phyloP scores from a whole-genome alignment of 1,140 invertebrate species.

The Macrotrachela quadricornifera region DNA sequence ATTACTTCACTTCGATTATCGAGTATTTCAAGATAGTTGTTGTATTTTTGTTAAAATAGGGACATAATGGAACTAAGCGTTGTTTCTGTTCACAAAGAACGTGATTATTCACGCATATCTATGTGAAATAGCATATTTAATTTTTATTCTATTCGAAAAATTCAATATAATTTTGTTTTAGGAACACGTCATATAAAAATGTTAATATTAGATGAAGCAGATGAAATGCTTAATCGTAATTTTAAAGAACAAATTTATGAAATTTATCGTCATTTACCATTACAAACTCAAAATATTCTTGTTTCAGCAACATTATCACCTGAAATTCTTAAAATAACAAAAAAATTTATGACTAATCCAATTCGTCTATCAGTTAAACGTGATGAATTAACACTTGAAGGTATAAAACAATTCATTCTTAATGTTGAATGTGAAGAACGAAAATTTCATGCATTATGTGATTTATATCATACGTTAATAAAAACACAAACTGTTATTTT shows the following conservation, averaged over 20 bases:
- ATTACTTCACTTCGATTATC: too few species aligned
- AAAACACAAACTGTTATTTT: conserved; percentile 99
- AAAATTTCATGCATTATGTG: conserved; percentile 98
- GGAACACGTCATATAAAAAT: conserved; percentile 90
- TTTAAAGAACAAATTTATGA: conserved; percentile 99
- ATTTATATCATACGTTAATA: conserved; percentile 91
- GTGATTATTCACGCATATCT: too few species aligned
- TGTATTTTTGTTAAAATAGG: too few species aligned
- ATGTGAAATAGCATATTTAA: too few species aligned
- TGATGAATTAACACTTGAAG: conserved; percentile 98
- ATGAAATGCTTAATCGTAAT: conserved; percentile 98
- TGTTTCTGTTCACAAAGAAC: too few species aligned
- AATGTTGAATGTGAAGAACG: conserved; percentile 97
- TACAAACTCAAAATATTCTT: conserved; percentile 72
- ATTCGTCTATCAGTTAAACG: conserved; percentile 94
- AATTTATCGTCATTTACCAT: conserved; percentile 89
- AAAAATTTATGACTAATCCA: conserved; percentile 99
- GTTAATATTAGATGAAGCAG: conserved; percentile 92
- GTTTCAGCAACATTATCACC: conserved; percentile 94
- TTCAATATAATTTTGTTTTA: too few species aligned
- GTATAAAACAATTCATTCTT: conserved; percentile 98
- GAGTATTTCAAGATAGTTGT: too few species aligned
- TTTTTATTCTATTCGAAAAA: too few species aligned
- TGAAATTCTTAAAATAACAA: conserved; percentile 98
- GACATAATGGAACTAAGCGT: not conserved